Evolutionary conservation across 2,888 invertebrate species (phyloP), one percentile per base, ranked within the genome.

Genomic region (Nephrocerus scutellatus): DNA sequence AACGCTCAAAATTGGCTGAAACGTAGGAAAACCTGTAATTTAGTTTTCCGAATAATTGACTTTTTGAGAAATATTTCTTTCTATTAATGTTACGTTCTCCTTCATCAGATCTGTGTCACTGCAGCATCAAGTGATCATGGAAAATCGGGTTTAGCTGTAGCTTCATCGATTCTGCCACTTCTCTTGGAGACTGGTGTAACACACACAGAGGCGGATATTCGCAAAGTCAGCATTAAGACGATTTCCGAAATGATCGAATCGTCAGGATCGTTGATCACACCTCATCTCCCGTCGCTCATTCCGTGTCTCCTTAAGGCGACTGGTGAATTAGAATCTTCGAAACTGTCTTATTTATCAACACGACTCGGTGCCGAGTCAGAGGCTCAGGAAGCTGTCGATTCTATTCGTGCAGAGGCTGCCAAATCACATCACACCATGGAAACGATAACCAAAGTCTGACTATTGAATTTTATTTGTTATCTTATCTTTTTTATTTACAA

Each of bases 351-450:
- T 68, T 68, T 88, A 41, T 86, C 88, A 47, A 83, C 84, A 0
- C 75, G 79, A 26, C 70, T 83, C 30, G 79, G 77, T 5, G 77
- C 77, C 0, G 81, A 83, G 49, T 74, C 76, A 35, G 80, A 81
- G 30, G 74, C 80, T 0, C 77, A 88, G 51, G 88, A 88, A 56
- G 70, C 75, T 16, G 74, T 90, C 0, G 92, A 93, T 62, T 81
- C 78, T 48, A 76, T 84, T 41, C 72, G 92, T 39, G 85, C 89
- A 6, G 82, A 79, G 37, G 82, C 83, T 2, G 87, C 89, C 0
- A 82, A 84, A 55, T 81, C 81, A 2, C 88, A 92, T 61, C 85
- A 89, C 43, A 88, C 91, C 43, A 88, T 87, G 48, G 89, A 91
- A 56, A 87, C 89, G 4, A 81, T 90, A 23, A 79, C 84, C 28